phyloP scores from a whole-genome alignment of 1,140 invertebrate genomes.

The Drosophila athabasca region DNA sequence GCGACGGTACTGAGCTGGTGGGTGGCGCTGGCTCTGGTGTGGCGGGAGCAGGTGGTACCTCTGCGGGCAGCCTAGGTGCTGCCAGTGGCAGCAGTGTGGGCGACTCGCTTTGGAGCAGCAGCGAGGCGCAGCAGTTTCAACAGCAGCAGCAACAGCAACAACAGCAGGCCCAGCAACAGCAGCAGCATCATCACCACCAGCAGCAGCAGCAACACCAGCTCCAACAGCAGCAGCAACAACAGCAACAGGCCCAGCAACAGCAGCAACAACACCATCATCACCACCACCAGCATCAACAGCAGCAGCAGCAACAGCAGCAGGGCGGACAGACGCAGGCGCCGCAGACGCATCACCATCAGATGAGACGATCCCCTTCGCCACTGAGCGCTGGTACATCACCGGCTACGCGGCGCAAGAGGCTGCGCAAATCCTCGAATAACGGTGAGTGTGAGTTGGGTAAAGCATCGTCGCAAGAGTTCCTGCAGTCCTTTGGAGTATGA shows the following conservation, averaged over 20 bases:
- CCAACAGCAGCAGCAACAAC: constrained; percentile 61
- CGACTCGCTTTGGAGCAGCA: constrained; percentile 82
- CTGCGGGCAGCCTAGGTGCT: constrained; percentile 61
- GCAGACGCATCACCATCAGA: constrained; percentile 76
- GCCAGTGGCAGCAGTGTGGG: constrained; percentile 71
- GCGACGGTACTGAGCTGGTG: constrained; percentile 72
- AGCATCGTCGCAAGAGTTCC: constrained; percentile 54
- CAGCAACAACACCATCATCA: constrained; percentile 74
- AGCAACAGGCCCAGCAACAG: constrained; percentile 60
- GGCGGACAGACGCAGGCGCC: constrained; percentile 69
- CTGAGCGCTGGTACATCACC: constrained; percentile 79
- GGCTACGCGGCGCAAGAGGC: constrained; percentile 85
- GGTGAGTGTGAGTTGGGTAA: constrained; percentile 77
- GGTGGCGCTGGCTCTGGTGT: constrained; percentile 51
- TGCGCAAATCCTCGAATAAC: constrained; percentile 88
- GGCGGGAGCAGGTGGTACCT: constrained; percentile 46
- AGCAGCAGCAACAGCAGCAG: constrained; percentile 69
- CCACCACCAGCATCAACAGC: constrained; percentile 64
- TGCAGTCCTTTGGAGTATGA: background rate
- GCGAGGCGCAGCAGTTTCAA: constrained; percentile 79
- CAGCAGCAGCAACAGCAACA: constrained; percentile 70
- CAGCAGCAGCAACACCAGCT: constrained; percentile 69
- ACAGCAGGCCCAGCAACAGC: constrained; percentile 50
- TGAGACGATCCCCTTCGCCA: constrained; percentile 78
- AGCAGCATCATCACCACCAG: constrained; percentile 67